Base-by-base conservation (phyloP, 1,140 invertebrate species). In the Thalassaphorura encarpata region DNA sequence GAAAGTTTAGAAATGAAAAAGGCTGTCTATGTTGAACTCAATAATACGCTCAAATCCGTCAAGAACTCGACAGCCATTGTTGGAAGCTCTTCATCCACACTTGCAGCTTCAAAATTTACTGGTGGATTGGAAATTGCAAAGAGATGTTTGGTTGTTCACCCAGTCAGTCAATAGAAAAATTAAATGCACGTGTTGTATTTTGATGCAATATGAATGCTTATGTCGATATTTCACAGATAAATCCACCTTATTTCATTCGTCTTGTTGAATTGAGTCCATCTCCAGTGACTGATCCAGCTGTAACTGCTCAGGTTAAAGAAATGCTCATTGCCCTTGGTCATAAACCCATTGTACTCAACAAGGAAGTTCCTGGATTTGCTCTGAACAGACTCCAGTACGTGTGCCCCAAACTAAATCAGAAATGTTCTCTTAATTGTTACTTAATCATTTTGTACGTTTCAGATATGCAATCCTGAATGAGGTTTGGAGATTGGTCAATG, bases 161-260 rank as follows among this genome's bases (percentile, higher is more conserved):
- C 93, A 29, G 90, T 85, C 73, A 67, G 15, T 40, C 19, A 29
- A 13, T 16, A 13, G 49, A 42, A 39, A 47, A n/a, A 52, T 41
- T 46, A 23, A 46, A 55, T 52, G 19, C 2, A 24, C 18, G 21
- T 19, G 26, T 45, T 19, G 55, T 5, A 56, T 23, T 2, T 24
- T 1, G 1, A n/a, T 16, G n/a, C 3, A 26, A 28, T 51, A 0
- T 49, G n/a, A n/a, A n/a, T n/a, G n/a, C n/a, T n/a, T n/a, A n/a
- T n/a, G n/a, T n/a, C n/a, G n/a, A n/a, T n/a, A n/a, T 53, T 16
- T 62, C 63, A 5, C 56, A 84, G 82, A 78, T 96, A 1, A 97
- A 97, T 73, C 94, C 94, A 42, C 93, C 93, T 0, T 96, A 97
- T 69, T 97, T 92, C 70, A 84, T 95, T 8, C 91, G 90, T 0